These are phyloP conservation scores for Gulo gulo DNA, from an alignment of 2,113 vertebrate genomes.

Conservation along the genomic window DNA sequence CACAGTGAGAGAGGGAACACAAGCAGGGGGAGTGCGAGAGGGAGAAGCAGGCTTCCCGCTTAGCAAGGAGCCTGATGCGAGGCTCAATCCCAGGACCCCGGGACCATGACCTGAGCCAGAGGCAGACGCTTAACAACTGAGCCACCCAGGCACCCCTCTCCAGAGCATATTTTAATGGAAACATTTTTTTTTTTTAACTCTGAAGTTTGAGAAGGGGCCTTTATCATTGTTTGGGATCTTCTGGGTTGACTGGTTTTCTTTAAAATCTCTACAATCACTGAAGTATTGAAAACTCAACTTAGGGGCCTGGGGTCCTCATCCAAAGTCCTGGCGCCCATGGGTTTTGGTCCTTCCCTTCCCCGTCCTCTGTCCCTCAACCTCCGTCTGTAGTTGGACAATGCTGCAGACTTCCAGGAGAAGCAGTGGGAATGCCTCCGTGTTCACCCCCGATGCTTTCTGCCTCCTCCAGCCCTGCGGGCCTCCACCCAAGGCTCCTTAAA, in stretches of 20 bases:
- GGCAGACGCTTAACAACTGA: too few relatives aligned
- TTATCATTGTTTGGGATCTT: not conserved
- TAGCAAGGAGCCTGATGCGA: too few relatives aligned
- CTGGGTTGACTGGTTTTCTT: not conserved
- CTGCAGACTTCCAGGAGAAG: not conserved
- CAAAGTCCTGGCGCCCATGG: accelerated
- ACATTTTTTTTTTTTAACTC: not conserved
- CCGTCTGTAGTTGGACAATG: not conserved
- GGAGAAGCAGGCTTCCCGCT: too few relatives aligned
- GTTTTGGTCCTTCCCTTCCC: not conserved
- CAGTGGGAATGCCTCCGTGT: accelerated
- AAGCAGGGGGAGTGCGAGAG: too few relatives aligned
- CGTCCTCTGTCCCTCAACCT: accelerated
- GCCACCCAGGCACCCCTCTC: not conserved
- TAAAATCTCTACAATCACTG: not conserved
- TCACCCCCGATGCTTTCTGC: accelerated
- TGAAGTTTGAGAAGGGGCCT: not conserved
- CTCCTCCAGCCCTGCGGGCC: too few relatives aligned
- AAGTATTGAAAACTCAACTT: not conserved
- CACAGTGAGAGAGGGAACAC: too few relatives aligned
- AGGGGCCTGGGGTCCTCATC: too few relatives aligned
- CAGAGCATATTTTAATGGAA: not conserved
- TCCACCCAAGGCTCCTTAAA: not conserved
- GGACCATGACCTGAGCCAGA: too few relatives aligned
- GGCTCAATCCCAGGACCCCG: too few relatives aligned